A percentile compares a stretch with the other conserved stretches of the same genome.
phyloP scores from a whole-genome alignment of 2,888 invertebrate genomes.

The Habroteleia sp. region DNA sequence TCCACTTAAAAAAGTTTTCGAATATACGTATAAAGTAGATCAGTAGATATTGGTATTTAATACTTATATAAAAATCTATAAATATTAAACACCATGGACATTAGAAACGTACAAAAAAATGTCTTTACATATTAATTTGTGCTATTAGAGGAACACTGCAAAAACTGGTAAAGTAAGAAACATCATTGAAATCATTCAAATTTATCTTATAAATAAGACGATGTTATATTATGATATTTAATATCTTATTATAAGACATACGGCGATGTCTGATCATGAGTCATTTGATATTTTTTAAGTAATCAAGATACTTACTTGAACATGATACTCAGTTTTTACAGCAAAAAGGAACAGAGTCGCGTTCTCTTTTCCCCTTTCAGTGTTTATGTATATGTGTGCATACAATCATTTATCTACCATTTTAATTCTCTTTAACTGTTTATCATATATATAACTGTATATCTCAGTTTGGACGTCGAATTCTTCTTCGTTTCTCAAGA shows the following conservation, averaged over 20 bases:
- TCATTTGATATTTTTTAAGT: constrained; percentile 10
- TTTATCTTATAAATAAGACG: constrained; percentile 27
- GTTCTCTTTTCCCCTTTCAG: constrained; percentile 6
- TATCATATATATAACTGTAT: constrained; percentile 18
- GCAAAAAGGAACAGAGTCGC: constrained; percentile 23
- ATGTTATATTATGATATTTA: neutral
- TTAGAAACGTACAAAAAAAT: neutral
- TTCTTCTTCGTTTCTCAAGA: constrained; percentile 54
- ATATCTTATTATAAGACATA: constrained; percentile 50
- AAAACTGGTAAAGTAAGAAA: constrained; percentile 25
- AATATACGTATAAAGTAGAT: neutral
- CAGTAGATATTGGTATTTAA: constrained; percentile 24
- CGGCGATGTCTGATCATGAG: constrained; percentile 1
- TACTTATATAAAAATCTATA: constrained; percentile 15
- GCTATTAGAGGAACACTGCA: constrained; percentile 39
- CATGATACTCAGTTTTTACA: constrained; percentile 30
- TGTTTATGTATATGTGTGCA: neutral
- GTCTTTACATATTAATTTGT: neutral
- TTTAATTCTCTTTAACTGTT: neutral
- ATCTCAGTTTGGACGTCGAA: constrained; percentile 33
- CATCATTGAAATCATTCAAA: constrained; percentile 4
- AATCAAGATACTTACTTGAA: neutral
- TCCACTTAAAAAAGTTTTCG: neutral
- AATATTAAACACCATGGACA: constrained; percentile 31
- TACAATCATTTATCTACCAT: constrained; percentile 1